phyloP scores from a whole-genome alignment of 2,888 invertebrate genomes.

The Drosophila nr. medialis region DNA sequence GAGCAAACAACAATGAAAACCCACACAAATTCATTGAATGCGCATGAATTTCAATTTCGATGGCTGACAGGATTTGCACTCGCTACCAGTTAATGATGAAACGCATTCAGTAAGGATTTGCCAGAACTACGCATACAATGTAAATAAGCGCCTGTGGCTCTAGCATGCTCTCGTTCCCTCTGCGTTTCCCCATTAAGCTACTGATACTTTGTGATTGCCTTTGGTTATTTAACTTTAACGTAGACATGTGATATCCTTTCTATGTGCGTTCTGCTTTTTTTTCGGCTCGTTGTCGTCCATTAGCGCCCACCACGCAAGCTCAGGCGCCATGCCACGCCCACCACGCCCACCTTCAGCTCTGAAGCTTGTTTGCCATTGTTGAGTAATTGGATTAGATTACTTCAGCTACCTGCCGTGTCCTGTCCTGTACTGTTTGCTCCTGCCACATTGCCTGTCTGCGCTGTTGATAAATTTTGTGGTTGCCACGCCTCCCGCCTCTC shows the following conservation, averaged over 20 bases:
- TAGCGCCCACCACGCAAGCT: slow-evolving; percentile 51
- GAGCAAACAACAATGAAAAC: slow-evolving; percentile 24
- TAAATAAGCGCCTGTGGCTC: slow-evolving; percentile 48
- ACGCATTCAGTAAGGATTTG: slow-evolving; percentile 52
- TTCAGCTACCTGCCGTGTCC: slow-evolving; percentile 45
- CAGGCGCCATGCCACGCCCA: slow-evolving; percentile 11
- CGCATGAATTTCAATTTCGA: slow-evolving; percentile 75
- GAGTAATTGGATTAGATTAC: slow-evolving; percentile 82
- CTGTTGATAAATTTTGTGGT: slow-evolving; percentile 60
- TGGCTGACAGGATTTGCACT: slow-evolving; percentile 59
- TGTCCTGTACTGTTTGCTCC: slow-evolving; percentile 8
- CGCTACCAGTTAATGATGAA: slow-evolving; percentile 68
- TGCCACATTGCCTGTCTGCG: slow-evolving; percentile 33
- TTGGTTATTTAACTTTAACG: slow-evolving; percentile 76
- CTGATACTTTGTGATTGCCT: slow-evolving; percentile 69
- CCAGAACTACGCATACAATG: slow-evolving; percentile 18
- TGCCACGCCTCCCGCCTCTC: slow-evolving; percentile 26
- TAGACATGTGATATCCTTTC: slow-evolving; percentile 67
- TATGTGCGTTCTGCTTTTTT: slow-evolving; percentile 9
- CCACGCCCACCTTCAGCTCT: not conserved
- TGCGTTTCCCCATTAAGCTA: slow-evolving; percentile 17
- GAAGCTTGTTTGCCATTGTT: slow-evolving; percentile 76
- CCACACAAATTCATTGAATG: slow-evolving; percentile 58
- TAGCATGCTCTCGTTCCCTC: not conserved
- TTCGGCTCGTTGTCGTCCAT: slow-evolving; percentile 53